These are phyloP conservation scores for Phylloscopus collybita DNA, from an alignment of 2,797 vertebrate species.

Conservation along the genomic window DNA sequence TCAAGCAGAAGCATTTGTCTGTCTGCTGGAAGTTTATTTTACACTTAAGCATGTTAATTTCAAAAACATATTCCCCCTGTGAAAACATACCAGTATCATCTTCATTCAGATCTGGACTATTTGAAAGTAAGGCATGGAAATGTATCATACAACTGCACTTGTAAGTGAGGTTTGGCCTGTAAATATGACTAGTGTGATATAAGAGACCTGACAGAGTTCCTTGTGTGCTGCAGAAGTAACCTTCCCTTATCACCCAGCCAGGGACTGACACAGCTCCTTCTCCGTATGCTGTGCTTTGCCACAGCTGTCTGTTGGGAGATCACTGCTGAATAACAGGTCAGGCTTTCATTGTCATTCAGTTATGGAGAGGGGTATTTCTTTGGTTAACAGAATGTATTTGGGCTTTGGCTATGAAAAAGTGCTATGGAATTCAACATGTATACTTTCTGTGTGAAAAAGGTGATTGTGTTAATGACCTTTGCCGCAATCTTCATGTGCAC, in stretches of 20 bases:
- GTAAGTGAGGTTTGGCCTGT: neutral
- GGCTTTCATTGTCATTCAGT: neutral
- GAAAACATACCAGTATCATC: neutral
- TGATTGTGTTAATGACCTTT: neutral
- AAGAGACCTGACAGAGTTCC: neutral
- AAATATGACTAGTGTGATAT: neutral
- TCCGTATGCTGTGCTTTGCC: neutral
- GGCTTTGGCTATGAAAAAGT: neutral
- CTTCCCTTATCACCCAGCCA: neutral
- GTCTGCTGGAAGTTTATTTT: constrained; percentile 7
- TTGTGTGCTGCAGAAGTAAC: neutral
- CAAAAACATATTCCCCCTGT: neutral
- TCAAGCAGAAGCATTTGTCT: constrained; percentile 13
- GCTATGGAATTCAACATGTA: neutral
- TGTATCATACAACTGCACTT: neutral
- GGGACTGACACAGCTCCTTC: neutral
- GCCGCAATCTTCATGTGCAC: neutral
- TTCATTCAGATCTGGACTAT: neutral
- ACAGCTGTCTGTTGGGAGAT: neutral
- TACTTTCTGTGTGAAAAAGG: neutral
- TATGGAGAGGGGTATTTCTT: neutral
- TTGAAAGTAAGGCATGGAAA: neutral
- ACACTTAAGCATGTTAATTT: neutral
- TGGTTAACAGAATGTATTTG: neutral
- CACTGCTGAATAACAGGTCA: neutral